Conservation (phyloP, 92 coral and sea anemone genomes). For the Umimayanthus kanabou region DNA sequence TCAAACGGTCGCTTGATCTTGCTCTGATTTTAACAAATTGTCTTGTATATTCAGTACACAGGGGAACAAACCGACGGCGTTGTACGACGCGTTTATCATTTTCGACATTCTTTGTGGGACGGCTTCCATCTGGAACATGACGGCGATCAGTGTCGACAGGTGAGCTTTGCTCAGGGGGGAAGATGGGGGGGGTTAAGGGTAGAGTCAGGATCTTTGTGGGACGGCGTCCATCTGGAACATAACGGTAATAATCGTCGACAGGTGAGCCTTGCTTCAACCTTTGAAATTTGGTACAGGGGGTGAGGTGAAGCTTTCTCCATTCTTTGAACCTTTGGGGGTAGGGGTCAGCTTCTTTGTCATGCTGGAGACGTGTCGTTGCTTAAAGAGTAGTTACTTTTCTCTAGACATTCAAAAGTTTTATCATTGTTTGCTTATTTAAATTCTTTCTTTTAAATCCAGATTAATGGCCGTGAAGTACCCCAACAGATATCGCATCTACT, state of each 20-base stretch:
- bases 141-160: slow-evolving; percentile 90
- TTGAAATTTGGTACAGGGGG: no score
- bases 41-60: slow-evolving; percentile 1
- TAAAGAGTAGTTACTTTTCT: no score
- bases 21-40: not conserved
- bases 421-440: not conserved
- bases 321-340: no score
- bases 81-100: slow-evolving; percentile 63
- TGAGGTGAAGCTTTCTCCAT: no score
- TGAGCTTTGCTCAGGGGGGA: not conserved
- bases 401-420: no score
- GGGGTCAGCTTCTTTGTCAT: no score
- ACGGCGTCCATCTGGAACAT: slow-evolving; percentile 94
- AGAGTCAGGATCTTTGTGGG: slow-evolving; percentile 52
- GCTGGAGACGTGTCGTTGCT: no score
- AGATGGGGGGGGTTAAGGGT: no score
- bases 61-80: not conserved
- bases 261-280: no score
- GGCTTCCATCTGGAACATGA: slow-evolving; percentile 95
- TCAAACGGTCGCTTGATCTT: no score
- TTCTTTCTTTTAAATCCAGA: slow-evolving; percentile 38
- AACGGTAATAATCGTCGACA: slow-evolving; percentile 81
- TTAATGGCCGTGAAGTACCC: slow-evolving; percentile 83
- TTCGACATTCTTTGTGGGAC: slow-evolving; percentile 86
- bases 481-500: slow-evolving; percentile 67